A percentile compares a stretch with the other conserved stretches of the same genome.
phyloP scores from a whole-genome alignment of 2,888 invertebrate species.

The Bembecia ichneumoniformis region DNA sequence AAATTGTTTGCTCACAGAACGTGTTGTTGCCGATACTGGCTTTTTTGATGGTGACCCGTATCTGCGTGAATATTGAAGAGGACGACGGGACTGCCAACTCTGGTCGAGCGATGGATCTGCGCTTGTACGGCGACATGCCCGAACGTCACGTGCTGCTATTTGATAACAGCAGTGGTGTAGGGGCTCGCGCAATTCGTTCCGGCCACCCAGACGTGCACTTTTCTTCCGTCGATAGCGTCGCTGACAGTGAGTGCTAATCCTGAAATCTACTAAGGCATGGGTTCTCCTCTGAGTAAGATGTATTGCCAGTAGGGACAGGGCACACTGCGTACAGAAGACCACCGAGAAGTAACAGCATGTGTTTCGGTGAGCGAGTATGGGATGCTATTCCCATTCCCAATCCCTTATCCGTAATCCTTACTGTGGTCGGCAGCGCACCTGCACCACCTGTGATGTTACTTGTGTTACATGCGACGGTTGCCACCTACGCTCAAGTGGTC shows the following conservation, averaged over 20 bases:
- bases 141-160: conserved; percentile 22
- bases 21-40: conserved; percentile 27
- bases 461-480: no score
- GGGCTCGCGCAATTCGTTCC: conserved; percentile 9
- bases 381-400: no score
- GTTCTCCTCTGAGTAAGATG: no score
- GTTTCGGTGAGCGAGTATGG: no score
- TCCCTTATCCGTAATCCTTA: no score
- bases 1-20: conserved; percentile 27
- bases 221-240: conserved; percentile 13
- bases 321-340: no score
- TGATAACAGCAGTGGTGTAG: conserved; percentile 4
- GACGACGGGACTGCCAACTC: fast-evolving
- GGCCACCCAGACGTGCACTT: conserved; percentile 19
- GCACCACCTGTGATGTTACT: no score
- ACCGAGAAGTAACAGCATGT: no score
- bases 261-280: no score
- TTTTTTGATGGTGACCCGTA: conserved; percentile 19
- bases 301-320: no score
- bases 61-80: conserved; percentile 13
- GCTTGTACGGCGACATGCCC: conserved; percentile 21
- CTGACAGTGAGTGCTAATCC: conserved; percentile 17
- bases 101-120: conserved; percentile 19
- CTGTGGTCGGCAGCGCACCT: no score
- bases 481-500: no score